Evolutionary conservation across 2,797 vertebrate species (phyloP).

Genomic region (Poecilia picta): DNA sequence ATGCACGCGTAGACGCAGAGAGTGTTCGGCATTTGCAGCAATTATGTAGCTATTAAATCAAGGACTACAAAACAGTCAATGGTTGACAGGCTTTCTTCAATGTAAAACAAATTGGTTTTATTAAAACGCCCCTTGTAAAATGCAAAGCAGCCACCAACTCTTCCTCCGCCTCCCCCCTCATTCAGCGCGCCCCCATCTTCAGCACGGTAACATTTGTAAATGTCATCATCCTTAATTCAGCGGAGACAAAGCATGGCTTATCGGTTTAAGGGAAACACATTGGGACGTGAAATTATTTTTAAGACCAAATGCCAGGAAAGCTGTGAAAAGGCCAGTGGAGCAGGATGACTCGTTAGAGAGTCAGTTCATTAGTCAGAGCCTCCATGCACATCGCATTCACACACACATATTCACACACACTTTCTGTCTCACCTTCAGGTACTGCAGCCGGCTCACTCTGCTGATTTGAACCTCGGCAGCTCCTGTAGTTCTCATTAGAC

Average conservation of each 20-base stretch:
- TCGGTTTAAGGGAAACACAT: conserved; percentile 82
- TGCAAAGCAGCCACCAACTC: conserved; percentile 66
- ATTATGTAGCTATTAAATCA: conserved; percentile 81
- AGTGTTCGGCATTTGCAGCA: conserved; percentile 77
- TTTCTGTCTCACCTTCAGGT: conserved; percentile 38
- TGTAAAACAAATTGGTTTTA: conserved; percentile 81
- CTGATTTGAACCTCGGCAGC: conserved; percentile 47
- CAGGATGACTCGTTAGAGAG: conserved; percentile 75
- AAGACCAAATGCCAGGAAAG: conserved; percentile 82
- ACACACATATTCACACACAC: conserved; percentile 7
- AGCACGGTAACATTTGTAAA: conserved; percentile 80
- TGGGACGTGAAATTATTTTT: conserved; percentile 86
- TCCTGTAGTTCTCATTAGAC: not conserved
- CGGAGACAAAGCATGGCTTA: conserved; percentile 80
- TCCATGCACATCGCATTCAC: conserved; percentile 34
- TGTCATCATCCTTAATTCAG: conserved; percentile 84
- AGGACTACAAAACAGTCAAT: conserved; percentile 68
- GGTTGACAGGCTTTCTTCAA: conserved; percentile 75
- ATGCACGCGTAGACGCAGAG: conserved; percentile 33
- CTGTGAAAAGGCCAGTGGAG: conserved; percentile 79
- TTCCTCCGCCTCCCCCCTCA: conserved; percentile 49
- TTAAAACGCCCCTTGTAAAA: conserved; percentile 76
- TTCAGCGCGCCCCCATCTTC: conserved; percentile 59
- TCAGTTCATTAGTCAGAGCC: conserved; percentile 78
- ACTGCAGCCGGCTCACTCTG: conserved; percentile 35